Base-by-base conservation (phyloP, 64 coral and sea anemone genomes). In the Montipora efflorescens region DNA sequence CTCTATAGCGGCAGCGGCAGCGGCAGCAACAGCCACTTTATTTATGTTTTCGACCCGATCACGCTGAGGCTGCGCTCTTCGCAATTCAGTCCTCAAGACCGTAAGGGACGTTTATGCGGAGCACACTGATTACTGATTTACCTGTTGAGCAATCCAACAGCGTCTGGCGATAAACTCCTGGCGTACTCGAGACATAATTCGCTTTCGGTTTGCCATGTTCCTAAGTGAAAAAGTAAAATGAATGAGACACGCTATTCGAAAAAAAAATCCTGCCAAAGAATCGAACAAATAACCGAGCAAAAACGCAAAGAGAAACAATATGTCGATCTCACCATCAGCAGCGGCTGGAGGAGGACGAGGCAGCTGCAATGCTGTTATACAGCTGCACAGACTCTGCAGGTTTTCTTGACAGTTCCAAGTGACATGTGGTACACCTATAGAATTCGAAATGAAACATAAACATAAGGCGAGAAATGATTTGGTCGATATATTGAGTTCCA, bases 201-300 rank as follows among this genome's bases (percentile, higher is more conserved):
- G 76, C 89, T 74, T 83, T 95, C 96, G 4, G 84, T 95, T 28
- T 92, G 84, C 96, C 96, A 97, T 0, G 79, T 89, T 1, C 96
- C 96, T 97, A 23, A 10, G 49, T 16, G 74, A 59, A 10, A 57
- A 57, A 57, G 7, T 57, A 8, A 57, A 57, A 11, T 6, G 53
- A 57, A 11, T 57, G 53, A 57, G 75, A 77, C 13, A 12, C 36
- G 36, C 36, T 36, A 36, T 36, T 36, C 36, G 2, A 36, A 36
- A 36, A 61, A 84, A 46, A 74, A 51, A 47, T 71, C 23, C 52
- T 10, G 10, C 10, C 52, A 55, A 10, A 55, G 52, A 10, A 7
- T 55, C 10, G 0, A 55, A 7, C 52, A 55, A 55, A 55, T 10
- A 55, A 55, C 5, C 52, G 0, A 55, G 52, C 5, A 55, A 55